A percentile compares a stretch with the other conserved stretches of the same genome.
phyloP scores from a whole-genome alignment of 2,797 vertebrate species.

The Pangasius mekongensis region DNA sequence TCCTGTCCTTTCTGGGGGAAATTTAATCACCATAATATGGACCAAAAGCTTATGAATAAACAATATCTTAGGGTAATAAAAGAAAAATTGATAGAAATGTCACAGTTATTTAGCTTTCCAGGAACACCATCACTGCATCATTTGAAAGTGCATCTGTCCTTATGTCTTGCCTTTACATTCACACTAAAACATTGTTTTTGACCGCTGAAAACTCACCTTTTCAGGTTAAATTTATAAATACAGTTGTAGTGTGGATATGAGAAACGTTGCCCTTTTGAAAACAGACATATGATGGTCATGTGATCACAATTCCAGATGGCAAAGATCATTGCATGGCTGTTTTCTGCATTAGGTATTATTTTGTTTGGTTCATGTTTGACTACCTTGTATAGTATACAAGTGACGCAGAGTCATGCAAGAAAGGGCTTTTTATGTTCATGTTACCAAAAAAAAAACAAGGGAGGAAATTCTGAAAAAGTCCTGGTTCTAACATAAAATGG shows the following conservation, averaged over 20 bases:
- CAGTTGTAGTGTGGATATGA: not conserved
- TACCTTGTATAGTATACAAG: not conserved
- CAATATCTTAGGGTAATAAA: too few relatives aligned
- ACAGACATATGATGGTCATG: not conserved
- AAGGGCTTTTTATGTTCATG: not conserved
- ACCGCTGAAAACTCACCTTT: not conserved
- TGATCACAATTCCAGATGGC: not conserved
- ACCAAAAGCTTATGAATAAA: not conserved
- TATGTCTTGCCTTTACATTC: not conserved
- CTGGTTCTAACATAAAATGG: not conserved
- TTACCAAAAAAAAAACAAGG: not conserved
- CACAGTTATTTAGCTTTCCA: not conserved
- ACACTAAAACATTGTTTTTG: not conserved
- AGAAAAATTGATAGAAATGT: not conserved
- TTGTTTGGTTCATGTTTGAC: not conserved
- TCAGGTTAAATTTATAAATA: not conserved
- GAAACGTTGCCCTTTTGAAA: not conserved
- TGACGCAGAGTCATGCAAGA: not conserved
- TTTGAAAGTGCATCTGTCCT: not conserved
- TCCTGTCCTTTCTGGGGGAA: not conserved
- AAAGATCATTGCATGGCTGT: not conserved
- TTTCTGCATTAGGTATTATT: not conserved
- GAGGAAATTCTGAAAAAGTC: not conserved
- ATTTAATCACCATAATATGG: not conserved
- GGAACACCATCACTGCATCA: not conserved